Evolutionary conservation across 2,113 vertebrate species (phyloP).

Genomic region (Cyanistes caeruleus): DNA sequence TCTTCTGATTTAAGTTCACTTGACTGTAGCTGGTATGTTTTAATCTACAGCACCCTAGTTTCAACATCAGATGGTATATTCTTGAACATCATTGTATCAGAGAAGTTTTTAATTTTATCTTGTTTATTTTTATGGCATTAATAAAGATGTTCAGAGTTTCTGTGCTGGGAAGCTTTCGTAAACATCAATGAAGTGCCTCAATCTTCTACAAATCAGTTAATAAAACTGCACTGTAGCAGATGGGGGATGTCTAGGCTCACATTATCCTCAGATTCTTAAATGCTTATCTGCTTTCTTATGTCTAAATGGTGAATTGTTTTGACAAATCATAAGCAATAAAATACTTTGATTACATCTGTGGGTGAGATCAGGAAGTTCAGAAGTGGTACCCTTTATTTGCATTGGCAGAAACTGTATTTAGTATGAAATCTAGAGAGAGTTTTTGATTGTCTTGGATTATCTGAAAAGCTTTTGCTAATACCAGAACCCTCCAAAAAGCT

Average conservation of each 20-base stretch:
- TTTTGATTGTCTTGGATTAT: background rate
- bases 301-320: slow-evolving; percentile 14
- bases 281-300: slow-evolving; percentile 41
- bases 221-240: slow-evolving; percentile 43
- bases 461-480: background rate
- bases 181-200: background rate
- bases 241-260: slow-evolving; percentile 49
- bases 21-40: background rate
- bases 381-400: background rate
- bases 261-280: slow-evolving; percentile 52
- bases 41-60: background rate
- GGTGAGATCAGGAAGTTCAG: background rate
- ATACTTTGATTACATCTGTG: background rate
- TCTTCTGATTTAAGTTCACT: background rate
- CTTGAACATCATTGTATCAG: background rate
- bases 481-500: background rate
- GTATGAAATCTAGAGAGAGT: background rate
- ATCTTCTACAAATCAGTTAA: slow-evolving; percentile 24
- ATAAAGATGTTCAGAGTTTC: background rate
- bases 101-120: background rate
- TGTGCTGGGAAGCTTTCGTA: background rate
- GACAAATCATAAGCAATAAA: slow-evolving; percentile 17
- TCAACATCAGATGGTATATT: background rate
- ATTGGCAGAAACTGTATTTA: background rate
- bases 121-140: background rate